Base-by-base conservation (phyloP, 64 coral and sea anemone species). In the Montipora efflorescens region DNA sequence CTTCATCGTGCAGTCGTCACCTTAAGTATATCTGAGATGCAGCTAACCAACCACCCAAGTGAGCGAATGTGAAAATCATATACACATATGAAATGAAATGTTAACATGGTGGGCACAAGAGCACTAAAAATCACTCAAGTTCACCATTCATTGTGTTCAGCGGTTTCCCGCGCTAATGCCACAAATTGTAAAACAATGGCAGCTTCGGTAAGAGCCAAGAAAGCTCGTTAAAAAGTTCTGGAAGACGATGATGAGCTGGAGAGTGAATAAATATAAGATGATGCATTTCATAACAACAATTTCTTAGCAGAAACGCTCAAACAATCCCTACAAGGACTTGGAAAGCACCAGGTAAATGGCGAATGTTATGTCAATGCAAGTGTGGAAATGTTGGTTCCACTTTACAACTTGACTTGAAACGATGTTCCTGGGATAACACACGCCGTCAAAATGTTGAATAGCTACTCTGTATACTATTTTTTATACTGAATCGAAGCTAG, bases 401-500 rank as follows among this genome's bases (percentile, higher is more conserved):
- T 57, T 57, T 57, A 57, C 53, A 6, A 57, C 53, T 57, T 57
- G 53, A 57, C 10, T 57, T 6, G 53, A 44, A 90, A 81, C 89
- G 21, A 80, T 19, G 58, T 64, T 79, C 25, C 73, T 8, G 87
- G 44, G 48, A 52, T 18, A 89, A 48, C 87, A 57, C 21, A 75
- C 10, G 67, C 50, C 3, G 1, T n/a, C 20, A 75, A 75, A 75
- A 75, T 75, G 19, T 36, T 69, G 59, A 85, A 68, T 46, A 25
- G 59, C 48, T 78, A 66, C 13, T 47, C 78, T 4, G 53, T 92
- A 5, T 49, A 91, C 50, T n/a, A 48, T 91, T 16, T 44, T 84
- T 49, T 19, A 61, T 61, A 75, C 45, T 16, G 90, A 92, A 61
- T 52, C 79, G 20, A 76, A 57, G 75, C 46, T 86, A 18, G 58